Evolutionary conservation across 2,888 invertebrate species (phyloP).

Genomic region (Polymixis lichenea): DNA sequence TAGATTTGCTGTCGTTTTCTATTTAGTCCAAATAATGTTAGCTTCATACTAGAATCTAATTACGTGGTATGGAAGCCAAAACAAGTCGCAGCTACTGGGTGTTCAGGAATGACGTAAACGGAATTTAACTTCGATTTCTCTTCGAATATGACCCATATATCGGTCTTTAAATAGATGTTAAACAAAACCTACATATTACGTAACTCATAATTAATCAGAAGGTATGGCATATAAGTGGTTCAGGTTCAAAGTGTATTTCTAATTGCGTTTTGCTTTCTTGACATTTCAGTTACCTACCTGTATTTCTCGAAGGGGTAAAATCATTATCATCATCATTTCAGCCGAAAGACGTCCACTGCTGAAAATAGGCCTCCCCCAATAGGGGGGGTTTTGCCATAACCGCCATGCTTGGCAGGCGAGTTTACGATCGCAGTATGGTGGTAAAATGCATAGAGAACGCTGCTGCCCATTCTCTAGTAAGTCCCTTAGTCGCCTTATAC

Average conservation of each 20-base stretch:
- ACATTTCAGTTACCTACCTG: neutral
- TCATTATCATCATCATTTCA: no score
- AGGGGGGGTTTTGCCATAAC: no score
- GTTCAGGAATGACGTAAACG: neutral
- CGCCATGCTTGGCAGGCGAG: no score
- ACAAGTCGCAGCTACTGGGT: neutral
- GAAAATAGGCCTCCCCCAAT: no score
- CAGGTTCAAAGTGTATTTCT: neutral
- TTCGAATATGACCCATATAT: neutral
- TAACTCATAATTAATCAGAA: neutral
- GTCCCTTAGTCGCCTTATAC: no score
- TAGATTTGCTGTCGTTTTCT: neutral
- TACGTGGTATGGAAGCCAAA: neutral
- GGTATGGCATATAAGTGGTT: neutral
- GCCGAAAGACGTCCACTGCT: no score
- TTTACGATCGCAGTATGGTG: no score
- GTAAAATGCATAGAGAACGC: no score
- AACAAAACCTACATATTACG: neutral
- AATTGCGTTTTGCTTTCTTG: slow-evolving; percentile 1
- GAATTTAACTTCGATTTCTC: neutral
- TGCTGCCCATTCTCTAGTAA: no score
- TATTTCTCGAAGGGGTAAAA: no score
- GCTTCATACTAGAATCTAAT: neutral
- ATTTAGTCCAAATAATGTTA: no score
- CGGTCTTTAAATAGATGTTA: neutral